Evolutionary conservation across 2,888 invertebrate species (phyloP).

Genomic region (Pristionchus exspectatus): DNA sequence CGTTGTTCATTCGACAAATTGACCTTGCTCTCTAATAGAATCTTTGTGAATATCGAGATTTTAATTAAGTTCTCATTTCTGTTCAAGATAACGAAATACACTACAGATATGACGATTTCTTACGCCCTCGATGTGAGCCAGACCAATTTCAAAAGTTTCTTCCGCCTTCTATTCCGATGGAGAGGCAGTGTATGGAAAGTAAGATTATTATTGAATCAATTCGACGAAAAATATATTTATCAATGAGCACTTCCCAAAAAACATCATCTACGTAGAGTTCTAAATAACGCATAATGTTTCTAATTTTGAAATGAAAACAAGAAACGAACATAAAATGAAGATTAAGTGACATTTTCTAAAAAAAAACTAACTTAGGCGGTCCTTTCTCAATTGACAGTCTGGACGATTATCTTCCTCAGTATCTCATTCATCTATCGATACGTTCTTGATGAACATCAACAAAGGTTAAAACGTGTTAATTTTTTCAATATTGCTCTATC

Average conservation of each 20-base stretch:
- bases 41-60: no score
- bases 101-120: conserved; percentile 49
- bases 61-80: no score
- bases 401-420: conserved; percentile 70
- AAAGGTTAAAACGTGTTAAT: conserved; percentile 61
- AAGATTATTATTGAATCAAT: neutral
- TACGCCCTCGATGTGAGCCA: conserved; percentile 53
- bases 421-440: conserved; percentile 74
- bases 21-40: no score
- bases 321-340: neutral
- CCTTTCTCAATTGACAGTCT: conserved; percentile 68
- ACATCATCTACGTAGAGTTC: no score
- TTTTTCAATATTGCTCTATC: neutral
- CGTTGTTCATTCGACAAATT: no score
- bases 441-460: conserved; percentile 65
- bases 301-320: neutral
- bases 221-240: no score
- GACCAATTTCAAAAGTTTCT: conserved; percentile 52
- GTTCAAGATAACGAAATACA: no score
- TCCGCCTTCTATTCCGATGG: conserved; percentile 48
- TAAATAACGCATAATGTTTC: neutral
- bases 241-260: no score
- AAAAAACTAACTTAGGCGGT: conserved; percentile 65
- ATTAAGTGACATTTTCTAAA: neutral
- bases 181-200: conserved; percentile 56